Conservation (phyloP, 1,140 invertebrate species). For the Charaxes varanes region DNA sequence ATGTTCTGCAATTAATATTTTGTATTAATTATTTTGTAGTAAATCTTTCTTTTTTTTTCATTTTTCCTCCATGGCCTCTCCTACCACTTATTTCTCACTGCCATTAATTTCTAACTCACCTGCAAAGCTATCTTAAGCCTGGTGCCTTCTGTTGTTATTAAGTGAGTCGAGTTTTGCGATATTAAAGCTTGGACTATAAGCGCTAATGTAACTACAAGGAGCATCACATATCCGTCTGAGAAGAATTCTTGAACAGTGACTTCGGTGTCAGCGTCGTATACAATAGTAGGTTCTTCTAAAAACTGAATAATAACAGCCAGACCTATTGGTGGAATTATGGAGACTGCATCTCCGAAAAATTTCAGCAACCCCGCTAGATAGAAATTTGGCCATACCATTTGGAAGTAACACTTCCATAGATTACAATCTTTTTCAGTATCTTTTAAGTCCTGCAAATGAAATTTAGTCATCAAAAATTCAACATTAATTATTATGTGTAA, state of each 20-base stretch:
- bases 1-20: slow-evolving; percentile 76
- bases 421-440: slow-evolving; percentile 19
- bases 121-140: slow-evolving; percentile 87
- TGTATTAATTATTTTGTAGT: too few species aligned
- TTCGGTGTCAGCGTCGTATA: slow-evolving; percentile 21
- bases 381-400: slow-evolving; percentile 83
- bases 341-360: slow-evolving; percentile 84
- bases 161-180: slow-evolving; percentile 89
- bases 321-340: slow-evolving; percentile 84
- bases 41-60: too few species aligned
- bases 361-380: slow-evolving; percentile 83
- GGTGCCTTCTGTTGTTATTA: slow-evolving; percentile 87
- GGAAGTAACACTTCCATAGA: slow-evolving; percentile 80
- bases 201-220: slow-evolving; percentile 82
- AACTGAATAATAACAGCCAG: slow-evolving; percentile 84
- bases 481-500: neutral
- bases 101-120: too few species aligned
- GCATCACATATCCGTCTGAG: slow-evolving; percentile 86
- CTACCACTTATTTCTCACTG: too few species aligned
- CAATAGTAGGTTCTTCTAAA: slow-evolving; percentile 55
- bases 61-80: too few species aligned
- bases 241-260: slow-evolving; percentile 76
- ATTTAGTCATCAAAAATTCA: slow-evolving; percentile 36
- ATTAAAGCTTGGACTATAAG: slow-evolving; percentile 85
- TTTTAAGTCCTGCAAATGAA: too few species aligned